These are phyloP conservation scores for Lasioglossum calceatum DNA, from an alignment of 2,888 invertebrate genomes.

Conservation along the genomic window DNA sequence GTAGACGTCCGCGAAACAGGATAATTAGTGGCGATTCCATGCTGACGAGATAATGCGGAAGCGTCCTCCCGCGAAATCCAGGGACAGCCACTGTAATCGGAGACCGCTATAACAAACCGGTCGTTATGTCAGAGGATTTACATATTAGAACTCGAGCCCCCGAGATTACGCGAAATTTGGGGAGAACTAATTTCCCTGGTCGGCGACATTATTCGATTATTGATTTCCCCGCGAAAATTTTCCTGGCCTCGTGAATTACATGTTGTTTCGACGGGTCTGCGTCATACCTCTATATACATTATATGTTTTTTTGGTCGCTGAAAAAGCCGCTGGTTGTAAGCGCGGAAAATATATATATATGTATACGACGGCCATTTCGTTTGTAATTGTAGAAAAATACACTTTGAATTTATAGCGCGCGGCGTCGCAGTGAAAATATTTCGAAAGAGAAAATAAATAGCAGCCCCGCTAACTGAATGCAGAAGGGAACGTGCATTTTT, in stretches of 20 bases:
- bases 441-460: conserved; percentile 16
- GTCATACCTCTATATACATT: not conserved
- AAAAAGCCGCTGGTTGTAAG: not conserved
- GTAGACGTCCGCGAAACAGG: conserved; percentile 24
- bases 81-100: conserved; percentile 56
- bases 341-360: conserved; percentile 7
- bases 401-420: conserved; percentile 33
- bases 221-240: conserved; percentile 55
- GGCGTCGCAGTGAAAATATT: conserved; percentile 23
- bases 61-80: conserved; percentile 46
- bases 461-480: not conserved
- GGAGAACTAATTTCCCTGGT: conserved; percentile 60
- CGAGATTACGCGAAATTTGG: conserved; percentile 65
- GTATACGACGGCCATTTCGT: not conserved
- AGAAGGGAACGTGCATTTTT: not conserved
- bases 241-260: conserved; percentile 16
- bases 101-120: conserved; percentile 60
- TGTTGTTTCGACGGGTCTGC: conserved; percentile 19
- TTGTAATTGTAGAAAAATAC: conserved; percentile 37
- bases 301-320: not conserved
- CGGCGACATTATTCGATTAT: conserved; percentile 55
- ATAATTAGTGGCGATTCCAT: conserved; percentile 44
- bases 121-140: conserved; percentile 66
- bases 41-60: conserved; percentile 17
- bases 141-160: conserved; percentile 65